Base-by-base conservation (phyloP, 2,113 vertebrate species). In the Pelobates fuscus region DNA sequence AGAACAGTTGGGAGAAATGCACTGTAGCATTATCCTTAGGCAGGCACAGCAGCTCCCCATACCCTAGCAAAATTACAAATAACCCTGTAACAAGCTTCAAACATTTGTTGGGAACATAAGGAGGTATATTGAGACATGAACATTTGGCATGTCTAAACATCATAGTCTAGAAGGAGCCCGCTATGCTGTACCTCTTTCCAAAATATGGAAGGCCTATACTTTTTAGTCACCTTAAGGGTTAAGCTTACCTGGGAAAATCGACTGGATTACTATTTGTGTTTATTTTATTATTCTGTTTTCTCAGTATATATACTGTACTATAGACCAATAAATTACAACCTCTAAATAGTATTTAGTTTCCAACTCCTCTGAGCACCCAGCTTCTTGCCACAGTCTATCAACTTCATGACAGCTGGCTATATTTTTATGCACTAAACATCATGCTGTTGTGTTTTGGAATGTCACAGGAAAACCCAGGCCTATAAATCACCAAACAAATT, bases 351-450 rank as follows among this genome's bases (percentile, higher is more conserved):
- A 77, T 77, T 77, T 77, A 77, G 55, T 61, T 58, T 77, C 55
- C 57, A 77, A 25, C 64, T 77, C 73, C 73, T 77, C 65, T 52
- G 65, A 77, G 73, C 73, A 68, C 73, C 73, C 73, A 59, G 55
- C 44, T 65, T 77, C 67, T 68, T 68, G 65, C 65, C 73, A 68
- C 65, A 77, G 55, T 77, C 73, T 77, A 77, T 77, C 73, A 77
- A 77, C 59, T 68, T 77, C 65, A 25, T 77, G 73, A 77, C 73
- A 77, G 73, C 55, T 77, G 67, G 64, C 73, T 77, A 77, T 77
- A 77, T 77, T 68, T 77, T 77, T 77, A 77, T 77, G 65, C 73
- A 68, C 73, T 77, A 77, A 77, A 67, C 73, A 77, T 77, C 73
- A 32, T 66, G 55, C 67, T 68, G 52, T 75, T 75, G 57, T 77